These are phyloP conservation scores for Ametastegia equiseti DNA, from an alignment of 2,888 invertebrate genomes.

Conservation along the genomic window DNA sequence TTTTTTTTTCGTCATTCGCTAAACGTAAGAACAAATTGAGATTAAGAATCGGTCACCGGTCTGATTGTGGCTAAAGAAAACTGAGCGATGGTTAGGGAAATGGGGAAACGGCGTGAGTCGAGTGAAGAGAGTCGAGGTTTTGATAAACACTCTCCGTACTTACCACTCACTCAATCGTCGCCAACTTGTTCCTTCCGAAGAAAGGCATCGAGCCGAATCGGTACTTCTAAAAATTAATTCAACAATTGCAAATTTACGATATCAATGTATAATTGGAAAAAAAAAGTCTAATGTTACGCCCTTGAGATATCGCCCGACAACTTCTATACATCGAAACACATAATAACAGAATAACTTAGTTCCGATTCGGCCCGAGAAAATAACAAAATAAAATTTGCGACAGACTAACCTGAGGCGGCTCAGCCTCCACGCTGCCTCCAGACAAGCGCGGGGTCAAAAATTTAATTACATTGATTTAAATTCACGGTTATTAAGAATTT, in stretches of 20 bases:
- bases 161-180: slow-evolving; percentile 74
- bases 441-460: not conserved
- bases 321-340: not conserved
- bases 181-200: slow-evolving; percentile 72
- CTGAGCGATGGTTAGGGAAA: slow-evolving; percentile 35
- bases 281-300: not conserved
- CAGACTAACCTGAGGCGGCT: slow-evolving; percentile 74
- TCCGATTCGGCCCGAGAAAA: slow-evolving; percentile 26
- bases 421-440: slow-evolving; percentile 72
- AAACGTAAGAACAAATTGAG: too few relatives aligned
- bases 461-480: not conserved
- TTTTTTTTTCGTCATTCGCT: not conserved
- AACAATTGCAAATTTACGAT: not conserved
- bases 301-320: not conserved
- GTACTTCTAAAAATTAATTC: slow-evolving; percentile 36
- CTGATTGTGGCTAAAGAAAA: slow-evolving; percentile 25
- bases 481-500: not conserved
- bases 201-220: slow-evolving; percentile 64
- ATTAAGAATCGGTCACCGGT: not conserved
- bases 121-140: slow-evolving; percentile 66
- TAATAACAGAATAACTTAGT: not conserved
- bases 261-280: not conserved
- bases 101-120: slow-evolving; percentile 65
- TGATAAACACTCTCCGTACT: slow-evolving; percentile 71
- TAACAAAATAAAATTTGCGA: slow-evolving; percentile 69